These are phyloP conservation scores for Mormyrops attenuatus DNA, from an alignment of 2,797 vertebrate species.

Conservation along the genomic window DNA sequence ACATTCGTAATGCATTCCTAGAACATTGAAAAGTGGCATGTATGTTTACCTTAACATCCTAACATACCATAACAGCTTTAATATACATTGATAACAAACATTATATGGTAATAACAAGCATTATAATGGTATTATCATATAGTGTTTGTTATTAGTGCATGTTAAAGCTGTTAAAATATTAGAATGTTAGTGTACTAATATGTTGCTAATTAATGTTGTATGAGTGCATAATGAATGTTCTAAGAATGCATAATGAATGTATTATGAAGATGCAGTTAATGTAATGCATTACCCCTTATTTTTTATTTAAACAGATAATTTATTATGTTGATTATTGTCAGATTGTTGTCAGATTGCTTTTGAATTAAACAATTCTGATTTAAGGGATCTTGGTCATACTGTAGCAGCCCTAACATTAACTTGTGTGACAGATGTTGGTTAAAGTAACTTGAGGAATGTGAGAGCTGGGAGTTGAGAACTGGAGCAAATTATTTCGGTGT, in stretches of 20 bases:
- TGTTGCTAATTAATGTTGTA: neutral
- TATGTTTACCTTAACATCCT: no score
- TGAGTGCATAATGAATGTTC: neutral
- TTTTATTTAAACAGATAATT: neutral
- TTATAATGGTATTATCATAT: neutral
- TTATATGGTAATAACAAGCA: neutral
- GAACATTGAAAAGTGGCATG: neutral
- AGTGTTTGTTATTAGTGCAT: neutral
- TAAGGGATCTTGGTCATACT: neutral
- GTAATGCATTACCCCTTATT: neutral
- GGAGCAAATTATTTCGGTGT: neutral
- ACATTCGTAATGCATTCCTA: neutral
- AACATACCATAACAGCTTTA: no score
- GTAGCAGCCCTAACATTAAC: neutral
- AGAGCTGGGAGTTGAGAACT: neutral
- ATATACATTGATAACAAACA: neutral
- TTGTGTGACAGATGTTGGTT: neutral
- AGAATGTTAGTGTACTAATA: neutral
- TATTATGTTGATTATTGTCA: neutral
- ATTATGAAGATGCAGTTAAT: neutral
- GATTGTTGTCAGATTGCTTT: no score
- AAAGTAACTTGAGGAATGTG: neutral
- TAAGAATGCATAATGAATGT: no score
- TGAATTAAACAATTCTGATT: neutral
- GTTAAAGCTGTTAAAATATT: neutral